Base-by-base conservation (phyloP, 2,113 vertebrate species). In the Ceyx cyanopectus region DNA sequence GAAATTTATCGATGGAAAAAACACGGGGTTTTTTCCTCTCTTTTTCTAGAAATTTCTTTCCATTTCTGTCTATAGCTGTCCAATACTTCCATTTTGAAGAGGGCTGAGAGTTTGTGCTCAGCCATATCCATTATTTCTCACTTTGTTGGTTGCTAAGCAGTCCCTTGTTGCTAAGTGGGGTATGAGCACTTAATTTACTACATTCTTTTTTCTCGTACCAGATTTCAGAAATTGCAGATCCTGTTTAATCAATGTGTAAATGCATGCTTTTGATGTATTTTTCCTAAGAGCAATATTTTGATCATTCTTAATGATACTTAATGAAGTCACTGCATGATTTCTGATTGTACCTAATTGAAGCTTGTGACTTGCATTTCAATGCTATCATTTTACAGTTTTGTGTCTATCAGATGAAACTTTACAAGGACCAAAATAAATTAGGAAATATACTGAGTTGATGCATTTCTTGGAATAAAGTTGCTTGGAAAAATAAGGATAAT, bases 261-360 rank as follows among this genome's bases (percentile, higher is more conserved):
- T 98, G 97, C 97, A 97, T 97, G 97, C 97, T 98, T 98, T 98
- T 98, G 98, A 98, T 98, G 97, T 98, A 98, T 98, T 98, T 98
- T 98, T 97, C 97, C 98, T 98, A 98, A 98, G 98, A 98, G 98
- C 97, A 98, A 98, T 98, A 98, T 98, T 98, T 98, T 98, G 97
- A 98, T 98, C 98, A 98, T 98, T 98, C 97, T 98, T 98, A 98
- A 98, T 98, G 98, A 98, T 98, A 98, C 97, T 98, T 98, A 98
- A 98, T 98, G 98, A 98, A 98, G 98, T 98, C 98, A 98, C 98
- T 67, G 96, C 98, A 98, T 98, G 98, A 98, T 98, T 98, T 98
- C 97, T 98, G 97, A 98, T 98, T 98, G 97, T 98, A 98, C 97
- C 97, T 98, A 98, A 98, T 98, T 98, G 98, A 98, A 96, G 97